Base-by-base conservation (phyloP, 1,140 invertebrate genomes). In the Aleiodes sp. region DNA sequence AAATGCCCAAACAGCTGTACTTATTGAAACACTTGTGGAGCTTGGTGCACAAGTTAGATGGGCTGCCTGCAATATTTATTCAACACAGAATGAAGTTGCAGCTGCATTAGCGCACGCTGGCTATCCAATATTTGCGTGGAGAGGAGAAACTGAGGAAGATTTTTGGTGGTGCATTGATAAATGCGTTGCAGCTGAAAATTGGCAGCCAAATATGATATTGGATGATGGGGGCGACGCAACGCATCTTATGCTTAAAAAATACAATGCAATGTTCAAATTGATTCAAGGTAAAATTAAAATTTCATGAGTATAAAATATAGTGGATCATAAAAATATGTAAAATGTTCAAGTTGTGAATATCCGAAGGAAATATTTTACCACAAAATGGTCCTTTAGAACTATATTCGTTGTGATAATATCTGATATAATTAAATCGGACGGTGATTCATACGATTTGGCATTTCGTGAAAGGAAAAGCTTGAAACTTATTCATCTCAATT, bases 111-210 rank as follows among this genome's bases (percentile, higher is more conserved):
- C 97, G 0, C 94, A 98, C 85, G 92, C 93, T 60, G 93, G 94
- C 10, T 94, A 92, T 80, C 90, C 96, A 6, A 91, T 98, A 64
- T 99, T 96, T 87, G 95, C 97, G 2, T 98, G 97, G 97, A 91
- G 96, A 59, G 96, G 95, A 0, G 96, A 98, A 86, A 95, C 94
- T 2, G 97, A 98, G 82, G 97, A 98, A 80, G 97, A 98, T 81
- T 98, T 98, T 87, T 99, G 97, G 97, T 99, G 97, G 97, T 98
- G 96, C 78, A 98, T 99, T 70, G 96, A 99, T 84, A 94, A 94
- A 78, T 96, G 94, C 84, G 93, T 98, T 28, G 93, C 94, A 71
- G 92, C 94, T 31, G 94, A 97, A 74, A 92, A 92, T 79, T 99
- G 97, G 97, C 94, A 97, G 78, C 96, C 97, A n/a, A 99, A 99